phyloP scores from a whole-genome alignment of 2,797 vertebrate species.

The Hydrocynus forskahlii region DNA sequence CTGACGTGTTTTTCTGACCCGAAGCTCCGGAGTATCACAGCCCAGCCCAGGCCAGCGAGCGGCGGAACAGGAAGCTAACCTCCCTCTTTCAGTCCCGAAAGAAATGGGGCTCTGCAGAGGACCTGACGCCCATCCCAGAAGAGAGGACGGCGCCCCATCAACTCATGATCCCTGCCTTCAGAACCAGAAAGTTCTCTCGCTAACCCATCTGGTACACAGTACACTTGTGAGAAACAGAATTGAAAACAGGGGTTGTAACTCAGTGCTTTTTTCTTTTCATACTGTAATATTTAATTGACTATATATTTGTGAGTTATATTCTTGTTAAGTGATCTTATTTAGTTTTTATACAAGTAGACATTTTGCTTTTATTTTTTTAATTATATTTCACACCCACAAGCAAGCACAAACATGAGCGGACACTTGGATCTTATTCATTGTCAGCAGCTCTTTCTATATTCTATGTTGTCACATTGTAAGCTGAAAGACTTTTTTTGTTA shows the following conservation, averaged over 20 bases:
- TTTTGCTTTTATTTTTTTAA: background rate
- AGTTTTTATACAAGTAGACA: background rate
- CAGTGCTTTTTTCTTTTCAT: background rate
- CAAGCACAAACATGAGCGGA: background rate
- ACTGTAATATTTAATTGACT: background rate
- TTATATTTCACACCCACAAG: too few relatives aligned
- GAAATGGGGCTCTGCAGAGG: conserved; percentile 76
- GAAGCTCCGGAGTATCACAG: conserved; percentile 66
- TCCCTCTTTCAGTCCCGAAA: conserved; percentile 78
- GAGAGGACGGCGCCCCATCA: conserved; percentile 63
- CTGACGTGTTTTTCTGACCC: conserved; percentile 15
- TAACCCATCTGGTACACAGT: conserved; percentile 51
- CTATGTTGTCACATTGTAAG: background rate
- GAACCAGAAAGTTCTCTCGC: conserved; percentile 72
- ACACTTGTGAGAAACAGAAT: background rate
- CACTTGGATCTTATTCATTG: background rate
- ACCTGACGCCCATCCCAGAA: conserved; percentile 70
- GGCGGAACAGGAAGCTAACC: conserved; percentile 76
- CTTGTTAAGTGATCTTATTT: background rate
- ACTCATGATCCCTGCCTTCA: conserved; percentile 61
- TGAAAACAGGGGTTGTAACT: background rate
- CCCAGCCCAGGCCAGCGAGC: conserved; percentile 72
- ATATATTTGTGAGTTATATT: background rate
- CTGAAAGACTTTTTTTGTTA: background rate
- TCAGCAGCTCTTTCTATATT: background rate